Evolutionary conservation across 2,113 vertebrate species (phyloP).

Genomic region (Rousettus leschenaultii): DNA sequence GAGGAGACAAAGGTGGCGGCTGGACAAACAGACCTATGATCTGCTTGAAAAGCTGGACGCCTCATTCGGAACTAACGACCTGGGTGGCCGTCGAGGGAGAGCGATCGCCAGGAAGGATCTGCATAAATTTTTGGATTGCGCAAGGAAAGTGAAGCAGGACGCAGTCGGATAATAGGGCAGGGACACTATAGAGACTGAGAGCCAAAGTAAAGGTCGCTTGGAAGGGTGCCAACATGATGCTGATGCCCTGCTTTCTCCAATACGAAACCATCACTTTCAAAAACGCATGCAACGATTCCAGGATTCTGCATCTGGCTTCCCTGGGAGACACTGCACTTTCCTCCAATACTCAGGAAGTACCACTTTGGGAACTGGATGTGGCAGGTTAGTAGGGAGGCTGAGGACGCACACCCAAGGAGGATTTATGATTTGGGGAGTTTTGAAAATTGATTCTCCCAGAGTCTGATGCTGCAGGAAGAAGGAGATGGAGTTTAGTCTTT

Average conservation of each 20-base stretch:
- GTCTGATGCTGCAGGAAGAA: not conserved
- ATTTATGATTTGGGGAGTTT: conserved; percentile 9
- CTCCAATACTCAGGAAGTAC: not conserved
- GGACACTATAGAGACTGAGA: not conserved
- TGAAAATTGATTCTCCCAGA: not conserved
- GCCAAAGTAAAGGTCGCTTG: not conserved
- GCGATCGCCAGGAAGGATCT: not conserved
- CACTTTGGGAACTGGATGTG: not conserved
- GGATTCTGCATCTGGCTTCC: not conserved
- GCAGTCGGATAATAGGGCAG: not conserved
- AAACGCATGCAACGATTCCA: not conserved
- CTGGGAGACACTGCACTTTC: not conserved
- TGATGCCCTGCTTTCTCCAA: not conserved
- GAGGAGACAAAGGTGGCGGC: not conserved
- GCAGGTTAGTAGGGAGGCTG: not conserved
- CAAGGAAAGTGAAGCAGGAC: not conserved
- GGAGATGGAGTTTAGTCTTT: not conserved
- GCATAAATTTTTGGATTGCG: not conserved
- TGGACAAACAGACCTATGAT: not conserved
- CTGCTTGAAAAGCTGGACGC: not conserved
- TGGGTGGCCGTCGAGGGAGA: not conserved
- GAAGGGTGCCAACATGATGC: not conserved
- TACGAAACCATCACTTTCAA: not conserved
- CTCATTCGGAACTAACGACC: not conserved
- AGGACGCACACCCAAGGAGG: not conserved